Evolutionary conservation across 2,888 invertebrate genomes (phyloP), one percentile per base, ranked within the genome.

Genomic region (Hyalella azteca): DNA sequence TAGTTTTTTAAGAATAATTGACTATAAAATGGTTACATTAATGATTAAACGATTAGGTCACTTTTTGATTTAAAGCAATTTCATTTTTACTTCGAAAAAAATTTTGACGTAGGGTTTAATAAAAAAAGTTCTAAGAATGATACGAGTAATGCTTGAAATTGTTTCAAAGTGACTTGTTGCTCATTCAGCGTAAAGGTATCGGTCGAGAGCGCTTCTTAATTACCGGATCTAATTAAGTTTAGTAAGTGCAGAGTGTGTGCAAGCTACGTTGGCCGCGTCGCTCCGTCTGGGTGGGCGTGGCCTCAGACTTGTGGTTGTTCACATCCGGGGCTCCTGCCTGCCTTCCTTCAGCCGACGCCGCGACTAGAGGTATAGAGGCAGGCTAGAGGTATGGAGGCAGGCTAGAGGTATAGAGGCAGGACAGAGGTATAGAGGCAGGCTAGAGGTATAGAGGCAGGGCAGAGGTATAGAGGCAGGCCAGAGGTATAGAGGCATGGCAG

Each of bases 301-400:
- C 73, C 36, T 39, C 40, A 11, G 40, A 40, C 73, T 73, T 40
- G 73, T 36, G 73, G 73, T 22, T 40, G 41, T 41, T 36, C 73
- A 40, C 41, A 41, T 73, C 73, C 73, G 73, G 22, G 50, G 50
- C 50, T 22, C 73, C 40, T 19, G 40, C 40, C 73, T 73, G 73
- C 73, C 40, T 19, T 22, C 73, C 36, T n/a, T 13, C 39, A 41
- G 22, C 39, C 39, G 39, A 22, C 73, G 48, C n/a, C 19, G 48
- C n/a, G 50, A 22, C 49, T 48, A 36, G n/a, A 26, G 13, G 41
- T 29, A 50, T 32, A n/a, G 15, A 29, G 26, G 26, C 19, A 36
- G 13, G 77, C 9, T 11, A 15, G 5, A n/a, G 48, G 50, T 32
- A 3, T 13, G 32, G 77, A 11, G 77, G 26, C 1, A 19, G 41